Evolutionary conservation across 2,888 invertebrate species (phyloP).

Genomic region (Orthonevra nobilis): DNA sequence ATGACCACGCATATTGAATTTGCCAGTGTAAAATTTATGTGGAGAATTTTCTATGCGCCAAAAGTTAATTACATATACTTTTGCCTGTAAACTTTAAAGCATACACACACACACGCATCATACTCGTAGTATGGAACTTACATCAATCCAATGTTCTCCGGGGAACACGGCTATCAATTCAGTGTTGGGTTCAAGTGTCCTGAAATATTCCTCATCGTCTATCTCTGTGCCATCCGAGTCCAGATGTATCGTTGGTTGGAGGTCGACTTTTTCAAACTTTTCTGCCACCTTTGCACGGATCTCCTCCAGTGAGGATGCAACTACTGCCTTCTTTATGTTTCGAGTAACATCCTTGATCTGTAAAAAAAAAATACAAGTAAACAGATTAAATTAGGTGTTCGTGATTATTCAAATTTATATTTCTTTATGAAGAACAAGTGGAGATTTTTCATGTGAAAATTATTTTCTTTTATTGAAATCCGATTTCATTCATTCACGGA

Average conservation of each 20-base stretch:
- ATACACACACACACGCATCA: background rate
- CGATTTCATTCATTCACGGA: constrained; percentile 42
- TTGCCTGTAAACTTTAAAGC: no score
- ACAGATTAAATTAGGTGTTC: constrained; percentile 28
- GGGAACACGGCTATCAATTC: constrained; percentile 90
- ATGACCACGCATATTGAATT: background rate
- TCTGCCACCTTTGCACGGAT: constrained; percentile 88
- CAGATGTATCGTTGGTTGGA: constrained; percentile 88
- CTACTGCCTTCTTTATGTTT: constrained; percentile 90
- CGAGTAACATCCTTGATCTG: constrained; percentile 85
- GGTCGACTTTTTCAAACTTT: constrained; percentile 85
- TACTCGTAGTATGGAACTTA: constrained; percentile 74
- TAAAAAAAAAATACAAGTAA: constrained; percentile 33
- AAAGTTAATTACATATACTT: no score
- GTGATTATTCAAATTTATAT: constrained; percentile 31
- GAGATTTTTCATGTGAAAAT: constrained; percentile 34
- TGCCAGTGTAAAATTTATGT: no score
- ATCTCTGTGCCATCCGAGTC: constrained; percentile 97
- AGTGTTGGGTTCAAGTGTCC: constrained; percentile 92
- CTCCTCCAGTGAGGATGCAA: constrained; percentile 89
- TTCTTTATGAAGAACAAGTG: no score
- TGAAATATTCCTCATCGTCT: constrained; percentile 97
- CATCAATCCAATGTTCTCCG: constrained; percentile 87
- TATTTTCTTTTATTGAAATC: constrained; percentile 58
- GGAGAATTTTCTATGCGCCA: no score